Conservation (phyloP, 2,888 invertebrate genomes). For the Marasmarcha lunaedactyla region DNA sequence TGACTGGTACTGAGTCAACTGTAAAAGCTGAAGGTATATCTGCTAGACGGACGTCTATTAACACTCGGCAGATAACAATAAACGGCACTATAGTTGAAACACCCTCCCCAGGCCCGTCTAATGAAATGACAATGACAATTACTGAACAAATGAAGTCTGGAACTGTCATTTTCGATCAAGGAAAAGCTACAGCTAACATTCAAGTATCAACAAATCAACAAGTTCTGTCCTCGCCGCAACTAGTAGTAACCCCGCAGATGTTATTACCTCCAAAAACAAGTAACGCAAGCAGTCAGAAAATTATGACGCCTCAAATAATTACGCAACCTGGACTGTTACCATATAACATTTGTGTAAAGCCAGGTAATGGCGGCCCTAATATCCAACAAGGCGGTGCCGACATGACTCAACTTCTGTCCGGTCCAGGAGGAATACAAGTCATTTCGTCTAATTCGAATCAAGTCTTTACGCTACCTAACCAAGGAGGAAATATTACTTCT, state of each 20-base stretch:
- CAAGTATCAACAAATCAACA: slow-evolving; percentile 60
- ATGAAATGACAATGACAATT: slow-evolving; percentile 64
- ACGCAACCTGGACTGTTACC: slow-evolving; percentile 56
- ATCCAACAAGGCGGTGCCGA: slow-evolving; percentile 53
- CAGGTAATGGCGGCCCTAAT: slow-evolving; percentile 44
- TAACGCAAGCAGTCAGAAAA: slow-evolving; percentile 43
- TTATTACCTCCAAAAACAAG: slow-evolving; percentile 56
- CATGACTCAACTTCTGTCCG: slow-evolving; percentile 55
- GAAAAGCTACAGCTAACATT: slow-evolving; percentile 52
- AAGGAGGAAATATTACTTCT: slow-evolving; percentile 39
- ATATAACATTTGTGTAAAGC: slow-evolving; percentile 63
- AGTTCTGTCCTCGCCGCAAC: slow-evolving; percentile 58
- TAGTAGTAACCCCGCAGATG: slow-evolving; percentile 65
- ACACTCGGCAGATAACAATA: slow-evolving; percentile 64
- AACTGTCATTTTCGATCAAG: slow-evolving; percentile 59
- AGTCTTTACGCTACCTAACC: slow-evolving; percentile 57
- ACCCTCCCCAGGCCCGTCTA: slow-evolving; percentile 60
- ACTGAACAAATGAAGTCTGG: slow-evolving; percentile 64
- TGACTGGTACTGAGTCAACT: slow-evolving; percentile 53
- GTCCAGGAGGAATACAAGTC: slow-evolving; percentile 60
- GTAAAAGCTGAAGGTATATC: slow-evolving; percentile 63
- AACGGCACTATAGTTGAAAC: slow-evolving; percentile 67
- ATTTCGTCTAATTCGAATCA: slow-evolving; percentile 66
- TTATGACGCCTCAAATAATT: slow-evolving; percentile 53
- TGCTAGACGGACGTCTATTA: slow-evolving; percentile 59